Percentiles rank a stretch among this genome's conserved stretches.
phyloP scores from a whole-genome alignment of 2,888 invertebrate genomes.

The Agrilus biguttatus region DNA sequence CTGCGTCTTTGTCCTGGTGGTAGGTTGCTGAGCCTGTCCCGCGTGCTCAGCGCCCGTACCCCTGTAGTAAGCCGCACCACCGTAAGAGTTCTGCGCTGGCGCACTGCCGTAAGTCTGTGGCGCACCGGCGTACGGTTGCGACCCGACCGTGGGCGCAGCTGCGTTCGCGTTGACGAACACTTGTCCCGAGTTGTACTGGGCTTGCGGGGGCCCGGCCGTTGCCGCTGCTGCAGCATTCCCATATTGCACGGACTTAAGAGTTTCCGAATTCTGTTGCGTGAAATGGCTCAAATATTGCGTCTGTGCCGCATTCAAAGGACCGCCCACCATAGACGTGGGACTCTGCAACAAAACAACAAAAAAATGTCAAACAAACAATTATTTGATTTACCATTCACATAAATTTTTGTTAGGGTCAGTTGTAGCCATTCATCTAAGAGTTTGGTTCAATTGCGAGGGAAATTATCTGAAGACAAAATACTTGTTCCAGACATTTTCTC shows the following conservation, averaged over 20 bases:
- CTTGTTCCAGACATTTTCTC: conserved; percentile 5
- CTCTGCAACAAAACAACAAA: conserved; percentile 9
- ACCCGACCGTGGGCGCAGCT: conserved; percentile 5
- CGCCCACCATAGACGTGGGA: conserved; percentile 30
- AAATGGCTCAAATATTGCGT: conserved; percentile 44
- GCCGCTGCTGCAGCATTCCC: conserved; percentile 10
- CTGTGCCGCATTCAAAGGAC: conserved; percentile 39
- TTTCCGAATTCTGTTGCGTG: conserved; percentile 37
- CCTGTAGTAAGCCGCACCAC: conserved; percentile 13
- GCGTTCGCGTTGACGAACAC: conserved; percentile 5
- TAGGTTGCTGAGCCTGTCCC: conserved; percentile 24
- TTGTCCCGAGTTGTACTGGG: conserved; percentile 5
- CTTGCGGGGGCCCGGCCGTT: conserved; percentile 3
- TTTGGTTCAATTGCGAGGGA: too few species aligned
- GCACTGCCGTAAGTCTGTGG: conserved; percentile 17
- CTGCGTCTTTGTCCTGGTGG: conserved; percentile 46
- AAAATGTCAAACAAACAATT: not conserved
- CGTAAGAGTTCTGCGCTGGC: conserved; percentile 16
- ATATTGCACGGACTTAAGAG: conserved; percentile 17
- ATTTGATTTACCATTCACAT: not conserved
- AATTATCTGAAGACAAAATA: conserved; percentile 7
- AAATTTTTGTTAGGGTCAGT: not conserved
- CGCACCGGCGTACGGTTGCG: conserved; percentile 9
- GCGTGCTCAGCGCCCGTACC: conserved; percentile 2
- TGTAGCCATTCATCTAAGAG: not conserved